A percentile compares a stretch with the other conserved stretches of the same genome.
phyloP scores from a whole-genome alignment of 2,888 invertebrate genomes.

The Nemotelus pantherinus region DNA sequence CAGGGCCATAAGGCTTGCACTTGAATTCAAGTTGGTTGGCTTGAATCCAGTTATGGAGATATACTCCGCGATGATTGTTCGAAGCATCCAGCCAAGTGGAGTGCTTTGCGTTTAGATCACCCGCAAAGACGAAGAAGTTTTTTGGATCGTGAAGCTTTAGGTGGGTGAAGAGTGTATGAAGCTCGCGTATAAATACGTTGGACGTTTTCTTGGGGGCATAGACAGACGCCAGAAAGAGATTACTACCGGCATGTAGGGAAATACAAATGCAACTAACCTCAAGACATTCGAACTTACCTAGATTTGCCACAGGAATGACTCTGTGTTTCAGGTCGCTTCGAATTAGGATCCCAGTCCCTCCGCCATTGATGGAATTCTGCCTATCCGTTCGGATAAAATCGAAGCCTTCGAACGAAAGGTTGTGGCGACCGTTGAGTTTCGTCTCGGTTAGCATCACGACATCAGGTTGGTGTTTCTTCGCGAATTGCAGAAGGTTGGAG shows the following conservation, averaged over 20 bases:
- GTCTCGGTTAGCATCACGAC: constrained; percentile 6
- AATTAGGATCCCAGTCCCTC: not conserved
- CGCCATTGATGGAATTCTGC: not conserved
- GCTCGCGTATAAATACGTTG: constrained; percentile 2
- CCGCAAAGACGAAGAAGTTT: constrained; percentile 38
- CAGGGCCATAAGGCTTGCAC: no score
- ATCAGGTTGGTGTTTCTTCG: not conserved
- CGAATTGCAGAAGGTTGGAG: not conserved
- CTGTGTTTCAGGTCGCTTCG: not conserved
- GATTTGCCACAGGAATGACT: not conserved
- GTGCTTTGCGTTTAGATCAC: constrained; percentile 43
- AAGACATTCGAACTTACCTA: not conserved
- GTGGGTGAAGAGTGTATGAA: constrained; percentile 20
- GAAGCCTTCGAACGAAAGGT: not conserved
- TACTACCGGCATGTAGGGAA: not conserved
- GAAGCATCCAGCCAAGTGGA: constrained; percentile 18
- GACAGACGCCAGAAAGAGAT: constrained; percentile 14
- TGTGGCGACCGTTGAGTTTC: not conserved
- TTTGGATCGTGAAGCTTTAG: constrained; percentile 25
- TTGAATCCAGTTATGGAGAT: no score
- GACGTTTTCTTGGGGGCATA: constrained; percentile 2
- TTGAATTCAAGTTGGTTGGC: no score
- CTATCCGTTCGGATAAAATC: constrained; percentile 4
- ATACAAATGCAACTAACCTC: not conserved
- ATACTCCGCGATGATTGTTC: not conserved